Evolutionary conservation across 92 coral and sea anemone genomes (phyloP), one percentile per base, ranked within the genome.

Genomic region (Parazoanthus atlanticus): DNA sequence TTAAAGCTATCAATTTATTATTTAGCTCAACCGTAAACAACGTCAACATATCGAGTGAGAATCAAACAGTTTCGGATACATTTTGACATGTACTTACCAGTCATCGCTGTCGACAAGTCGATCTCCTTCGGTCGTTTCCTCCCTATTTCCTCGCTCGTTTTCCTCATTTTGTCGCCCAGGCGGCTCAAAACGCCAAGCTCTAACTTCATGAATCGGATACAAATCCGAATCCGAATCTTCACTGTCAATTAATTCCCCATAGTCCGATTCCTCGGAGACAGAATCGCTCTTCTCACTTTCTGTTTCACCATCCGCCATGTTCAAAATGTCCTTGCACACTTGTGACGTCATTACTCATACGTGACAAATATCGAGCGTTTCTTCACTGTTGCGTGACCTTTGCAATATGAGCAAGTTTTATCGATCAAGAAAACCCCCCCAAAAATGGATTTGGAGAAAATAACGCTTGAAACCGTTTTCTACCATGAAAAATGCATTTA

Each of bases 151-250:
- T 26, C 33, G 33, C 17, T 78, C 81, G 34, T 78, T 46, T 46
- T 78, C 61, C 56, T 40, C 16, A 23, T n/a, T 43, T 78, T 40
- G 61, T 47, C 38, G 81, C 65, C 56, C 81, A 25, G 64, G 65
- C 36, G 58, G 65, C 81, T 78, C 81, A 78, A 78, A 78, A 26
- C 64, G 81, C 81, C 81, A 78, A 43, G 81, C 61, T 26, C 34
- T 40, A 2, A 78, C 81, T 78, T 46, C 64, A 46, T 78, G 23
- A 73, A 73, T 28, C 34, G 78, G 78, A 33, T 73, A 73, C 25
- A 73, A 73, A 73, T 73, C 43, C 8, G 78, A 73, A 73, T 32
- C 19, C 40, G 78, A 73, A 73, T 73, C 6, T 10, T 73, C 41
- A 19, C 78, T 73, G 1, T 73, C 78, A 33, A 2, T 31, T 73